Evolutionary conservation across 2,113 vertebrate species (phyloP).

Genomic region (Eulacestoma nigropectus): DNA sequence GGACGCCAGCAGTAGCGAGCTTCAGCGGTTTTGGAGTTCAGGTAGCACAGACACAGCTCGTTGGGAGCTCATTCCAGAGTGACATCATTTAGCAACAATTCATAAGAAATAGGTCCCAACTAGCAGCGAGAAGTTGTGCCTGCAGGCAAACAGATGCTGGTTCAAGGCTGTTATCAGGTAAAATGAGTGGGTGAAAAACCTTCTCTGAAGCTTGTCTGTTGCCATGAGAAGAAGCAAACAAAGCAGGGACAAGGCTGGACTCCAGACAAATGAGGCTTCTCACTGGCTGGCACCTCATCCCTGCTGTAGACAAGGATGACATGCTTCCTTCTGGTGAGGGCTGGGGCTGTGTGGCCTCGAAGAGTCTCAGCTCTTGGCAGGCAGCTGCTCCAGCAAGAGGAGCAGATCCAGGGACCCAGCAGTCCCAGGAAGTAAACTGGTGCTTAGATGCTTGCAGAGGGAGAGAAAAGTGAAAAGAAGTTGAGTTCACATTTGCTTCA

Average conservation of each 20-base stretch:
- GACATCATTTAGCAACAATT: slow-evolving; percentile 53
- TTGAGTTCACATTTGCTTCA: not conserved
- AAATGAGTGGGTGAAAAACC: slow-evolving; percentile 18
- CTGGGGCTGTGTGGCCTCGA: accelerated
- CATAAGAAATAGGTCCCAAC: slow-evolving; percentile 46
- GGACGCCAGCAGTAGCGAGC: not conserved
- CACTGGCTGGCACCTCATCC: not conserved
- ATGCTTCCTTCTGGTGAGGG: not conserved
- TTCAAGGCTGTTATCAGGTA: slow-evolving; percentile 39
- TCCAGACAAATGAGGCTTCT: not conserved
- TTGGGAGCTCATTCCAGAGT: slow-evolving; percentile 1
- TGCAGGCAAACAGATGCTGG: slow-evolving; percentile 56
- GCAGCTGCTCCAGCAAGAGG: not conserved
- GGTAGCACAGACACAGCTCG: not conserved
- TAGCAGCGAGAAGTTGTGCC: slow-evolving; percentile 11
- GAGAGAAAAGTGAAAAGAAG: not conserved
- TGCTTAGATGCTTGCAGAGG: not conserved
- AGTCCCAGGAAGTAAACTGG: not conserved
- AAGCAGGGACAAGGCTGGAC: not conserved
- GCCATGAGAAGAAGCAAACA: slow-evolving; percentile 48
- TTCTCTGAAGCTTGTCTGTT: slow-evolving; percentile 30
- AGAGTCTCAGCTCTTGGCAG: not conserved
- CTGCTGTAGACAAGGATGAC: not conserved
- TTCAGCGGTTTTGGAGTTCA: not conserved
- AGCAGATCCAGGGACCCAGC: not conserved